Base-by-base conservation (phyloP, 2,797 vertebrate genomes). In the Melanotaenia maccullochi region DNA sequence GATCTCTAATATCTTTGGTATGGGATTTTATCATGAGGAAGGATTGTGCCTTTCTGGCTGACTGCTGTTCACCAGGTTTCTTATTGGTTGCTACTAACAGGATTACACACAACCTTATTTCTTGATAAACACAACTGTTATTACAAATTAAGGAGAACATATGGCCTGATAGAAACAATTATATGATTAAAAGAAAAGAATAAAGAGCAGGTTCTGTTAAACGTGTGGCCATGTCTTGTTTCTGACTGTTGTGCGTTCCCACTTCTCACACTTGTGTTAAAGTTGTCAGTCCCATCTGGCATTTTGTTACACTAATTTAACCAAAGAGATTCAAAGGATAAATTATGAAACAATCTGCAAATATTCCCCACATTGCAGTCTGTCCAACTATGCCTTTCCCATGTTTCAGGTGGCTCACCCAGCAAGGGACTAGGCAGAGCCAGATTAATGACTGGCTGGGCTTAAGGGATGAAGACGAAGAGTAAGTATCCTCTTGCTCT, bases 371-470 rank as follows among this genome's bases (percentile, higher is more conserved):
- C n/a, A 1, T 1, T 35, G n/a, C 36, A 55, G 38, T 12, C 28
- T 4, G 14, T 60, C n/a, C 47, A 52, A 75, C 13, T 66, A 24
- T 47, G 33, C 72, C 28, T 67, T 68, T 28, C 65, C 25, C 20
- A 1, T 75, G 20, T 85, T 87, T 61, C 88, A 98, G 97, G 55
- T 97, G 97, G 97, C 94, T 98, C 75, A 96, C 95, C 0, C 96
- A 96, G 85, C 97, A 97, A 66, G 97, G 97, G 0, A 94, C 95
- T 2, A 93, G 93, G 30, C 96, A 96, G 92, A 96, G 95, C 87
- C 96, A 96, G 76, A 97, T 97, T 79, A 95, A 96, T 3, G 95
- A 97, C 40, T 97, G 96, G 96, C 65, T 97, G 60, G 96, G 96
- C 4, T 93, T 96, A 85, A 95, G 90, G 83, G 96, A 93, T 0